Percentiles rank a stretch among this genome's conserved stretches.
phyloP scores from a whole-genome alignment of 2,888 invertebrate species.

The Lamellibrachia columna region DNA sequence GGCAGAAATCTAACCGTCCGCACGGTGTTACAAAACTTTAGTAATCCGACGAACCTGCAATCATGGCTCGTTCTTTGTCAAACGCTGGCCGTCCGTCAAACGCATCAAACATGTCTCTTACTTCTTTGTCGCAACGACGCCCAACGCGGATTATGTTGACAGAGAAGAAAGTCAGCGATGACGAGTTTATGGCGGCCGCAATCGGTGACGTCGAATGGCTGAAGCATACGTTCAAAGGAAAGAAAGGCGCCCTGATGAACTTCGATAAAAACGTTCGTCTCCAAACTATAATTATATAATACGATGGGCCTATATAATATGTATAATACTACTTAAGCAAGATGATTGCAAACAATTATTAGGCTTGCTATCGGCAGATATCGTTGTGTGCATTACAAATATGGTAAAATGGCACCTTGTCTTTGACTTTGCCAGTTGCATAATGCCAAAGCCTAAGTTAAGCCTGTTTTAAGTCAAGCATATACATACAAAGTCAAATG shows the following conservation, averaged over 20 bases:
- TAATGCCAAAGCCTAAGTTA: too few species aligned
- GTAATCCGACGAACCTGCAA: not conserved
- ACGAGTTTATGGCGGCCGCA: slow-evolving; percentile 66
- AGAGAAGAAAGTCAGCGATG: slow-evolving; percentile 61
- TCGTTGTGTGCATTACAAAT: too few species aligned
- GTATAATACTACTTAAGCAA: too few species aligned
- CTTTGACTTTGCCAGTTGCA: too few species aligned
- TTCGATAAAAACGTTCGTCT: slow-evolving; percentile 64
- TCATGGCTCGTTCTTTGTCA: not conserved
- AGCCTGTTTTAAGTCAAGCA: too few species aligned
- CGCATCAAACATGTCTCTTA: not conserved
- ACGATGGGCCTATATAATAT: too few species aligned
- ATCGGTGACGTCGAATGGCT: slow-evolving; percentile 66
- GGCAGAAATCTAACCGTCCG: not conserved
- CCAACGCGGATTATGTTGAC: not conserved
- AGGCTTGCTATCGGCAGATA: too few species aligned
- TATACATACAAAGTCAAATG: too few species aligned
- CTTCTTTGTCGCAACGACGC: not conserved
- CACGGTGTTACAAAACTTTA: not conserved
- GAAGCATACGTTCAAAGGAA: slow-evolving; percentile 59
- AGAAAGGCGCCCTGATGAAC: slow-evolving; percentile 49
- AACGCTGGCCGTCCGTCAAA: not conserved
- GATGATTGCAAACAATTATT: too few species aligned
- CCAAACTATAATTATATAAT: not conserved
- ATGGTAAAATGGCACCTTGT: too few species aligned